A percentile compares a stretch with the other conserved stretches of the same genome.
Conservation (phyloP, 2,797 vertebrate genomes). For the Atherinosoma microstoma region DNA sequence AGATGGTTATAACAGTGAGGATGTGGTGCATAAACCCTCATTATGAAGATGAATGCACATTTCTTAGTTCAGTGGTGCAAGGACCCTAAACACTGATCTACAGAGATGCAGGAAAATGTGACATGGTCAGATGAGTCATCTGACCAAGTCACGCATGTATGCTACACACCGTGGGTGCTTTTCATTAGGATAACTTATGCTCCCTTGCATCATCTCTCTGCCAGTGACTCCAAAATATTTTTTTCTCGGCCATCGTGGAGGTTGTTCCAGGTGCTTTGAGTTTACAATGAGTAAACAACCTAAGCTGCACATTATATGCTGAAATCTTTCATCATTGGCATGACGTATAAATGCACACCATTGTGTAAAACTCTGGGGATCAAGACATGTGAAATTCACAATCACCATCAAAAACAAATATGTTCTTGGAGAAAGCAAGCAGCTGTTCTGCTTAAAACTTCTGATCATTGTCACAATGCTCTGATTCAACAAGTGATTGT, state of each 20-base stretch:
- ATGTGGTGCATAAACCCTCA: not conserved
- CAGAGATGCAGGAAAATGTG: not conserved
- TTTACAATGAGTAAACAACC: not conserved
- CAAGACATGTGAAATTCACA: not conserved
- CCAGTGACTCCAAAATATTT: constrained; percentile 6
- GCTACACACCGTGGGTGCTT: not conserved
- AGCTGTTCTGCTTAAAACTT: not conserved
- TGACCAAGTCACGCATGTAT: not conserved
- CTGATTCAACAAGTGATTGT: not conserved
- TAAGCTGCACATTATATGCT: not conserved
- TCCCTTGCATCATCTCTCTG: not conserved
- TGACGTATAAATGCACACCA: not conserved
- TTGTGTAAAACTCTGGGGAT: not conserved
- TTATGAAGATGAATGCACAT: constrained; percentile 3
- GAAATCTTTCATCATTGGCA: not conserved
- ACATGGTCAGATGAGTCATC: not conserved
- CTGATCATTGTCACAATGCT: not conserved
- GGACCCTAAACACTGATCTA: constrained; percentile 5
- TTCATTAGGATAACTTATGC: constrained; percentile 5
- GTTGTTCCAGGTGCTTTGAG: not conserved
- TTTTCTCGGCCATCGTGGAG: not conserved
- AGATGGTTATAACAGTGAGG: not conserved
- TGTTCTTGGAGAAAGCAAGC: not conserved
- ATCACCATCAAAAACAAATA: not conserved
- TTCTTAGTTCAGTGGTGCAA: constrained; percentile 4